These are phyloP conservation scores for Hemibagrus wyckioides DNA, from an alignment of 2,113 vertebrate genomes.

Conservation along the genomic window DNA sequence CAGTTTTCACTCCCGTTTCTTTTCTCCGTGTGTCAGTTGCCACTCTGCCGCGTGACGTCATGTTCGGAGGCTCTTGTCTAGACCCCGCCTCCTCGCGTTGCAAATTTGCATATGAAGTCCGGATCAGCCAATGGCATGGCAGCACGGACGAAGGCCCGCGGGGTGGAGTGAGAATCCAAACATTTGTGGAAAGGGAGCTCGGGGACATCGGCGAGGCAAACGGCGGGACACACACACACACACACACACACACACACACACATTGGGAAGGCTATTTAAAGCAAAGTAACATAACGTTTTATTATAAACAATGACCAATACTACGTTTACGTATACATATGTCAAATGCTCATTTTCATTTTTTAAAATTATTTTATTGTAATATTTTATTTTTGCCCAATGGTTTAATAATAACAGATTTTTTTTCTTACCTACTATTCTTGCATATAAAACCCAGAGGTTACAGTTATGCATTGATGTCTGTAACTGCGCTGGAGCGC, in stretches of 20 bases:
- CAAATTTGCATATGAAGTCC: conserved; percentile 67
- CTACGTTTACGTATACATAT: too few relatives aligned
- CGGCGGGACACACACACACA: conserved; percentile 33
- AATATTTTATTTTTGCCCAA: background rate
- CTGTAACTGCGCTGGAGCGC: background rate
- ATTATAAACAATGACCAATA: background rate
- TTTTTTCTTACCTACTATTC: background rate
- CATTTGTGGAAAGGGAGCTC: conserved; percentile 64
- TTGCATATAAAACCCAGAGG: background rate
- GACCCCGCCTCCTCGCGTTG: conserved; percentile 41
- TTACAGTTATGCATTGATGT: background rate
- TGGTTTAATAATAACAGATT: background rate
- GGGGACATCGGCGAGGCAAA: conserved; percentile 50
- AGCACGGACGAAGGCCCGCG: conserved; percentile 55
- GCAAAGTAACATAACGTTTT: background rate
- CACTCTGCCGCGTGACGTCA: conserved; percentile 70
- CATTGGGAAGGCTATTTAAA: background rate
- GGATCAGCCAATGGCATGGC: conserved; percentile 61
- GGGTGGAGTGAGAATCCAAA: conserved; percentile 70
- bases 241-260: conserved; percentile 10
- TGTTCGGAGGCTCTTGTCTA: conserved; percentile 50
- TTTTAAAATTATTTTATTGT: too few relatives aligned
- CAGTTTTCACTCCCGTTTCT: conserved; percentile 48
- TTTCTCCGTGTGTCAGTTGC: conserved; percentile 56
- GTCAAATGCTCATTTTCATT: background rate